A percentile compares a stretch with the other conserved stretches of the same genome.
These are phyloP conservation scores for Sitta europaea DNA, from an alignment of 2,113 vertebrate genomes.

Conservation along the genomic window DNA sequence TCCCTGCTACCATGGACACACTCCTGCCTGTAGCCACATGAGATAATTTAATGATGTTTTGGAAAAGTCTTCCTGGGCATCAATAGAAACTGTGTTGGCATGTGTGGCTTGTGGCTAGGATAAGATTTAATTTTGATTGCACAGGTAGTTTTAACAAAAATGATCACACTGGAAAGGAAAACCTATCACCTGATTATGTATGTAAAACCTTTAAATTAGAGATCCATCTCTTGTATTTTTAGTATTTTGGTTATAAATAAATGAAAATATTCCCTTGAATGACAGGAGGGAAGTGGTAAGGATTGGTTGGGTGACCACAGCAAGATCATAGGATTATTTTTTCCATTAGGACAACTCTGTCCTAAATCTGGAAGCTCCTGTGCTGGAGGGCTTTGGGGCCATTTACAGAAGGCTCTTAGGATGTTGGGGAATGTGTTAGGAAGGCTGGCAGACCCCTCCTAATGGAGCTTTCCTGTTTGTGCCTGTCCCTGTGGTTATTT, in stretches of 20 bases:
- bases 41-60: background rate
- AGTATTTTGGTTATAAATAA: background rate
- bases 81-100: background rate
- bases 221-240: background rate
- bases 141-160: background rate
- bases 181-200: background rate
- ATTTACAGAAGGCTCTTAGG: background rate
- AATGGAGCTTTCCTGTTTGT: background rate
- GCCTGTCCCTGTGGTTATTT: background rate
- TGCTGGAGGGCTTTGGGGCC: background rate
- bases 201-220: background rate
- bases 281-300: background rate
- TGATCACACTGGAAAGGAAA: background rate
- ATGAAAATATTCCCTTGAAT: accelerated
- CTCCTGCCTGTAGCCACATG: background rate
- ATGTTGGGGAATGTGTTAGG: background rate
- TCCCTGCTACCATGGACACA: background rate
- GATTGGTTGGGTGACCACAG: background rate
- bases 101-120: background rate
- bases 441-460: background rate
- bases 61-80: background rate
- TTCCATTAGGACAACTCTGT: background rate
- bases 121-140: background rate
- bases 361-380: background rate
- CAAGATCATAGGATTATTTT: background rate